Conservation (phyloP, 2,113 vertebrate species). For the Chauna torquata region DNA sequence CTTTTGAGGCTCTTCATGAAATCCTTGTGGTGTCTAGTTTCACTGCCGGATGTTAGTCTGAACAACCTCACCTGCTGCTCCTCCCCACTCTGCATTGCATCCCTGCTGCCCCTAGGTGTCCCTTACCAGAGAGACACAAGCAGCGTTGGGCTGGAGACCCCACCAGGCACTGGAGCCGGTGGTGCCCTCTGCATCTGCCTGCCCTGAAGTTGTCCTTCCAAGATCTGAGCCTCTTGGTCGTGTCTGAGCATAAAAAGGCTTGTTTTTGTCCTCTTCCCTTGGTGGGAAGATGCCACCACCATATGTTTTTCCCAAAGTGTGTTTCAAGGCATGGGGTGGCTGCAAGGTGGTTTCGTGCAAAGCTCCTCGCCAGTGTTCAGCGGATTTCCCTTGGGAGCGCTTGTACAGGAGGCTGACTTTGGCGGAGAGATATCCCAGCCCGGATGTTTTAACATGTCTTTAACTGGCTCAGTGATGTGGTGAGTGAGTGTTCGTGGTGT, state of each 20-base stretch:
- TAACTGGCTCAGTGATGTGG: background rate
- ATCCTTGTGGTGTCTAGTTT: background rate
- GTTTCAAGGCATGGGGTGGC: background rate
- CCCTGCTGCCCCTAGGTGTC: accelerated
- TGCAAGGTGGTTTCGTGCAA: background rate
- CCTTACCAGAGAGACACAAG: too few relatives aligned
- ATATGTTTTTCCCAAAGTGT: background rate
- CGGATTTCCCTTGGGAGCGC: background rate
- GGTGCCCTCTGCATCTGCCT: background rate
- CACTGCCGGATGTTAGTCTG: background rate
- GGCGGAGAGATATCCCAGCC: background rate
- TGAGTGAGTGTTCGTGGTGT: background rate
- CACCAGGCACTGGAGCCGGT: accelerated
- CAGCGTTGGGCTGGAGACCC: background rate
- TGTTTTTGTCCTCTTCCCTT: background rate
- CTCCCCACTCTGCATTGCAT: background rate
- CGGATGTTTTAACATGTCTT: background rate
- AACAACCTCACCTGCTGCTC: background rate
- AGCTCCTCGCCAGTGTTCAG: accelerated
- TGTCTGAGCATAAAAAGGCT: background rate
- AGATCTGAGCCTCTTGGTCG: background rate
- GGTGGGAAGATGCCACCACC: background rate
- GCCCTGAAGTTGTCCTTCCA: background rate
- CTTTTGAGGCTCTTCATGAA: background rate
- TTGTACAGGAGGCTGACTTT: accelerated